These are phyloP conservation scores for Mandrillus leucophaeus DNA, from an alignment of 2,113 vertebrate species.

Conservation along the genomic window DNA sequence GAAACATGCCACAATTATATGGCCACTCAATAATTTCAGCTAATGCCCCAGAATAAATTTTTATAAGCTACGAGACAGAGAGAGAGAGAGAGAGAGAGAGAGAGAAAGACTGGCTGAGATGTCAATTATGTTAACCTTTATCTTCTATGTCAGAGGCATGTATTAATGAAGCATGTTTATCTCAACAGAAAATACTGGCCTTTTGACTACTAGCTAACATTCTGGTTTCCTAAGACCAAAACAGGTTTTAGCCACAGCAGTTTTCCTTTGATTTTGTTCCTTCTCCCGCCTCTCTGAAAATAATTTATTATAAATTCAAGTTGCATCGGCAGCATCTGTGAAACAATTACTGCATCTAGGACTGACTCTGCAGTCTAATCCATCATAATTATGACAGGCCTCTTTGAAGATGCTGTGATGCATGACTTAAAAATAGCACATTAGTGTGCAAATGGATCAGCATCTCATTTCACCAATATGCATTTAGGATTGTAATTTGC, in stretches of 20 bases:
- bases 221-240: background rate
- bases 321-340: slow-evolving; percentile 90
- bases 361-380: slow-evolving; percentile 91
- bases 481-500: slow-evolving; percentile 76
- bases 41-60: background rate
- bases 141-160: background rate
- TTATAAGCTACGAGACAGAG: background rate
- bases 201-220: background rate
- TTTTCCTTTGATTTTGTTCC: slow-evolving; percentile 61
- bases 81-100: too few relatives aligned
- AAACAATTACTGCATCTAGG: slow-evolving; percentile 88
- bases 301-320: slow-evolving; percentile 88
- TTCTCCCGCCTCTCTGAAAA: slow-evolving; percentile 61
- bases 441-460: slow-evolving; percentile 84
- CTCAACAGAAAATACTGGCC: background rate
- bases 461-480: slow-evolving; percentile 78
- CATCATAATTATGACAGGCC: slow-evolving; percentile 91
- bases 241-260: slow-evolving; percentile 54
- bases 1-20: background rate
- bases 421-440: slow-evolving; percentile 86
- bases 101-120: background rate
- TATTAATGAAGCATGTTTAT: background rate
- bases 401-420: slow-evolving; percentile 87
- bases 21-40: background rate
- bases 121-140: background rate